A percentile compares a stretch with the other conserved stretches of the same genome.
These are phyloP conservation scores for Leistus spinibarbis DNA, from an alignment of 2,888 invertebrate species.

Conservation along the genomic window DNA sequence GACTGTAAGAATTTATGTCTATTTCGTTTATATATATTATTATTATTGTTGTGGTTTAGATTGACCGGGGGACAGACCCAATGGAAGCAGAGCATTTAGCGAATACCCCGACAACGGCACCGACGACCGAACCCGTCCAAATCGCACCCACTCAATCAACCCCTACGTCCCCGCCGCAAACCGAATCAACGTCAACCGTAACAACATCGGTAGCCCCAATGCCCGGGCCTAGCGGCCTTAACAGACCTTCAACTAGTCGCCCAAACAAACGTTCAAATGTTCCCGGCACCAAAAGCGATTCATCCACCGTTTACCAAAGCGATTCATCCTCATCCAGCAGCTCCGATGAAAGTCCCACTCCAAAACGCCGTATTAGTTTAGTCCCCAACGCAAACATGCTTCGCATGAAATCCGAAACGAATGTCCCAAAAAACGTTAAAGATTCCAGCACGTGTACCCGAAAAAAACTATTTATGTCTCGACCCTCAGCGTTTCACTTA, in stretches of 20 bases:
- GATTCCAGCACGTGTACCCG: conserved; percentile 29
- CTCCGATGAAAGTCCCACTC: conserved; percentile 38
- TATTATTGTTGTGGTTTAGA: conserved; percentile 57
- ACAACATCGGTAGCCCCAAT: conserved; percentile 10
- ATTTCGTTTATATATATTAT: conserved; percentile 30
- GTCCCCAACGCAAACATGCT: conserved; percentile 34
- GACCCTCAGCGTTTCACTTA: conserved; percentile 27
- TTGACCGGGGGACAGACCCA: conserved; percentile 73
- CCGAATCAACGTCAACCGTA: conserved; percentile 43
- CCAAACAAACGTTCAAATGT: conserved; percentile 29
- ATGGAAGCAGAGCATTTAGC: conserved; percentile 64
- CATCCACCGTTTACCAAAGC: conserved; percentile 35
- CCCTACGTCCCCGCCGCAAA: conserved; percentile 5
- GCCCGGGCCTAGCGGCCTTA: conserved; percentile 39
- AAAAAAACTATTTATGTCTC: conserved; percentile 28
- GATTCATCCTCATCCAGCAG: conserved; percentile 39
- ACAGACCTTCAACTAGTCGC: conserved; percentile 19
- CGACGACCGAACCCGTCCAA: neutral
- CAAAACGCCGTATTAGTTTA: conserved; percentile 35
- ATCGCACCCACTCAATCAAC: neutral
- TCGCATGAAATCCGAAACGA: conserved; percentile 22
- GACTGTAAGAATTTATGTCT: conserved; percentile 52
- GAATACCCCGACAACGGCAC: conserved; percentile 46
- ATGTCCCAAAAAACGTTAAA: conserved; percentile 9
- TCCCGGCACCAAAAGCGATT: conserved; percentile 29